Conservation (phyloP, 2,113 vertebrate genomes). For the Rutilus rutilus region DNA sequence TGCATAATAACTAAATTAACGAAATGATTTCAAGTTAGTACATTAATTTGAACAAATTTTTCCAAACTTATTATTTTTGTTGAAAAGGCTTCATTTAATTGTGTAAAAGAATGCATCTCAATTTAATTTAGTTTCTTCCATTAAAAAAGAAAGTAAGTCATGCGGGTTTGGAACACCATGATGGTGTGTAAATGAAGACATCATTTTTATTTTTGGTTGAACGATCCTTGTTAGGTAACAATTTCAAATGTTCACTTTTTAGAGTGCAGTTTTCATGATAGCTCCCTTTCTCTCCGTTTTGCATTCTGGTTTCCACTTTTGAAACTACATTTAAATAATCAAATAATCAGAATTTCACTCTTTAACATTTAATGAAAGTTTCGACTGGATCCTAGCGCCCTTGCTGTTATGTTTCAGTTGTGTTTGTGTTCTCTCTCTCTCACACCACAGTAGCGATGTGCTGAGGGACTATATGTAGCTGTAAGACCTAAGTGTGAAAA, state of each 20-base stretch:
- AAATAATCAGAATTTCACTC: neutral
- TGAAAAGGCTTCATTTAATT: neutral
- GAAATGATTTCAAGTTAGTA: neutral
- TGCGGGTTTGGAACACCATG: neutral
- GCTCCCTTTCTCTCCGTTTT: neutral
- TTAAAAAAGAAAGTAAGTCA: neutral
- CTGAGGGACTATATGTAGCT: slow-evolving; percentile 22
- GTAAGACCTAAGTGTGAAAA: slow-evolving; percentile 41
- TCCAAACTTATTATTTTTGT: neutral
- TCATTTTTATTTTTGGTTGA: neutral
- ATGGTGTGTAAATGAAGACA: neutral
- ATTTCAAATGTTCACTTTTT: neutral
- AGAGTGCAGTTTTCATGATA: neutral
- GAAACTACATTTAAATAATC: neutral
- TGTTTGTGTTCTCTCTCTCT: slow-evolving; percentile 20
- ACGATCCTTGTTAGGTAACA: neutral
- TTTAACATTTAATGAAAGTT: neutral
- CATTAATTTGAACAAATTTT: neutral
- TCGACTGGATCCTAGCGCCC: neutral
- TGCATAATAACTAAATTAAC: too few species aligned
- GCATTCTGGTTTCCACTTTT: neutral
- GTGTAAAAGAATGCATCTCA: neutral
- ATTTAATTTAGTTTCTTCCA: neutral
- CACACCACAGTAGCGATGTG: slow-evolving; percentile 6
- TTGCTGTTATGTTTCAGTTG: neutral